These are phyloP conservation scores for Prosopocoilus inquinatus DNA, from an alignment of 2,888 invertebrate genomes.

Conservation along the genomic window DNA sequence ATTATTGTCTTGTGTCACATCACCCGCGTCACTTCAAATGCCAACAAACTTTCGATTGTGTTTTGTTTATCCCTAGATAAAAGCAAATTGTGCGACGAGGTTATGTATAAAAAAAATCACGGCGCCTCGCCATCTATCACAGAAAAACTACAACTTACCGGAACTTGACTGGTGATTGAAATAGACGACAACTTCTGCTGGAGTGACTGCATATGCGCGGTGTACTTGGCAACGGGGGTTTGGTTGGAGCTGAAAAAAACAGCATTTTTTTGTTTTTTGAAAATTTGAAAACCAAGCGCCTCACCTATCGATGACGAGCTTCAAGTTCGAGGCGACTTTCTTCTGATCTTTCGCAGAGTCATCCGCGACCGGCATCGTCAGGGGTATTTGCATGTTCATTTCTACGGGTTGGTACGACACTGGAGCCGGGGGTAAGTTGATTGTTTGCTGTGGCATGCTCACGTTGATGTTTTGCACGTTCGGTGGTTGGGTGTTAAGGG, in stretches of 20 bases:
- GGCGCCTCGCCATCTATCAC: background rate
- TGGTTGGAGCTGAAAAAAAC: slow-evolving; percentile 11
- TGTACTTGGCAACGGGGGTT: slow-evolving; percentile 61
- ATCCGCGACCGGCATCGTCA: background rate
- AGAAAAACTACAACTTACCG: slow-evolving; percentile 46
- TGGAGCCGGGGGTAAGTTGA: too few species aligned
- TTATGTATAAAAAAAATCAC: background rate
- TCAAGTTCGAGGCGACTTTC: slow-evolving; percentile 26
- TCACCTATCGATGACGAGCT: slow-evolving; percentile 28
- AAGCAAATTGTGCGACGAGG: too few species aligned
- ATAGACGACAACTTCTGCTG: slow-evolving; percentile 68
- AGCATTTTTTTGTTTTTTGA: too few species aligned
- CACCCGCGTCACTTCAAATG: too few species aligned
- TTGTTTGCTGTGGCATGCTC: too few species aligned
- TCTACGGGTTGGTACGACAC: too few species aligned
- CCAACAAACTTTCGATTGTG: too few species aligned
- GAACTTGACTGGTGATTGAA: slow-evolving; percentile 46
- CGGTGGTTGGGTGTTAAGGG: too few species aligned
- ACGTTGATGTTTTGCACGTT: too few species aligned
- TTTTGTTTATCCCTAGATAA: too few species aligned
- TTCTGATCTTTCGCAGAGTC: slow-evolving; percentile 18
- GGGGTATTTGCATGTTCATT: background rate
- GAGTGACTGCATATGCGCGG: slow-evolving; percentile 66
- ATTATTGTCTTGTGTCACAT: too few species aligned
- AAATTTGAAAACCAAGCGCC: background rate